These are phyloP conservation scores for Sebastes melanostomus DNA, from an alignment of 2,797 vertebrate genomes.

Conservation along the genomic window DNA sequence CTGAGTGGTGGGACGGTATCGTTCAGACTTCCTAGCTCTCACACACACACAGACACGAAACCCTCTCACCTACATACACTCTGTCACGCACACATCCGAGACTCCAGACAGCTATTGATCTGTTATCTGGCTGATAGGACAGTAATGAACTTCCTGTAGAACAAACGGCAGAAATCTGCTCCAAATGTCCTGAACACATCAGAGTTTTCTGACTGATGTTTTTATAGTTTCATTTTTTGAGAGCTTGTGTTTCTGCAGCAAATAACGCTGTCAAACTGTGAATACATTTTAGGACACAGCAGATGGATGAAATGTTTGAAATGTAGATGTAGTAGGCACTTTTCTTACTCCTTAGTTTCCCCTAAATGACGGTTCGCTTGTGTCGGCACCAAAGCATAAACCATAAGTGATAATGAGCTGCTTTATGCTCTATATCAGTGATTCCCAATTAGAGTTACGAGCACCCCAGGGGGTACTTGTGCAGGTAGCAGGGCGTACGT, in stretches of 20 bases:
- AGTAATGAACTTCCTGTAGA: conserved; percentile 67
- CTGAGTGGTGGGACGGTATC: conserved; percentile 28
- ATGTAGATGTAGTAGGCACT: neutral
- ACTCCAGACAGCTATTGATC: conserved; percentile 74
- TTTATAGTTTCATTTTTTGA: conserved; percentile 2
- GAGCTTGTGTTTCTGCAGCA: conserved; percentile 11
- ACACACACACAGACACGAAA: neutral
- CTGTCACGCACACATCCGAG: conserved; percentile 24
- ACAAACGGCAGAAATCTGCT: conserved; percentile 42
- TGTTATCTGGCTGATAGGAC: conserved; percentile 54
- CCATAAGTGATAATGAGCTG: conserved; percentile 4
- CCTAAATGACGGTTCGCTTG: neutral
- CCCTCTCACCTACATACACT: neutral
- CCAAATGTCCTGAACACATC: conserved; percentile 21
- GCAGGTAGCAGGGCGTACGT: neutral
- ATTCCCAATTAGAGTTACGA: neutral
- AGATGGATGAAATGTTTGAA: neutral
- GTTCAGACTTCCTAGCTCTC: conserved; percentile 28
- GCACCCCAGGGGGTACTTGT: neutral
- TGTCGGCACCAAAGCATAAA: neutral
- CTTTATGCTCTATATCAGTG: neutral
- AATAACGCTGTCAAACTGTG: neutral
- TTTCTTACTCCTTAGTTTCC: neutral
- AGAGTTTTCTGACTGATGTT: conserved; percentile 26
- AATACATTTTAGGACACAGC: neutral